phyloP scores from a whole-genome alignment of 2,888 invertebrate species.

The Brachycybe producta region DNA sequence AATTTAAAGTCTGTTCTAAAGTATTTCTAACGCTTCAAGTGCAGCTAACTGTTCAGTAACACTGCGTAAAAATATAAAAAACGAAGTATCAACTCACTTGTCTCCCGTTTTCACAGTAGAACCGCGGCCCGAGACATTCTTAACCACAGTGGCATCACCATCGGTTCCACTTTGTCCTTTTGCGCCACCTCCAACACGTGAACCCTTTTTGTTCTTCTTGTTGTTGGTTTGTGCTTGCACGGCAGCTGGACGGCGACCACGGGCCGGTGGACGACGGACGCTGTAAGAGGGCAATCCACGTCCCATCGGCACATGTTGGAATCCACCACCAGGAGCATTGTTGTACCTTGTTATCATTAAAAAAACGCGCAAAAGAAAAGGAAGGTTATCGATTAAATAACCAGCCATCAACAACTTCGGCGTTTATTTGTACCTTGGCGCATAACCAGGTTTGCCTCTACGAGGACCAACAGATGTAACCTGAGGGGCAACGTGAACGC shows the following conservation, averaged over 20 bases:
- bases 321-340: neutral
- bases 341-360: neutral
- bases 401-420: too few species aligned
- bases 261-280: constrained; percentile 3
- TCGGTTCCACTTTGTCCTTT: neutral
- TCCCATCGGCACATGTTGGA: neutral
- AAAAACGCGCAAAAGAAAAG: too few species aligned
- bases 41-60: too few species aligned
- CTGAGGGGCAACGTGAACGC: constrained; percentile 27
- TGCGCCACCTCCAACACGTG: too few species aligned
- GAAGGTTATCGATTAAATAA: too few species aligned
- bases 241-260: constrained; percentile 7
- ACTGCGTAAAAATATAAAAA: too few species aligned
- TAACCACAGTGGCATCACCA: neutral
- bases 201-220: constrained; percentile 7
- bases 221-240: constrained; percentile 3
- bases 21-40: too few species aligned
- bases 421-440: constrained; percentile 10
- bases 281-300: constrained; percentile 11
- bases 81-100: constrained; percentile 11
- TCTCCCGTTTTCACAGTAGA: neutral
- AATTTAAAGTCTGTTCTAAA: too few species aligned
- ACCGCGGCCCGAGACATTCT: constrained; percentile 3
- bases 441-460: constrained; percentile 4
- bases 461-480: constrained; percentile 28